A percentile compares a stretch with the other conserved stretches of the same genome.
phyloP scores from a whole-genome alignment of 1,140 invertebrate species.

The Venustaconcha ellipsiformis region DNA sequence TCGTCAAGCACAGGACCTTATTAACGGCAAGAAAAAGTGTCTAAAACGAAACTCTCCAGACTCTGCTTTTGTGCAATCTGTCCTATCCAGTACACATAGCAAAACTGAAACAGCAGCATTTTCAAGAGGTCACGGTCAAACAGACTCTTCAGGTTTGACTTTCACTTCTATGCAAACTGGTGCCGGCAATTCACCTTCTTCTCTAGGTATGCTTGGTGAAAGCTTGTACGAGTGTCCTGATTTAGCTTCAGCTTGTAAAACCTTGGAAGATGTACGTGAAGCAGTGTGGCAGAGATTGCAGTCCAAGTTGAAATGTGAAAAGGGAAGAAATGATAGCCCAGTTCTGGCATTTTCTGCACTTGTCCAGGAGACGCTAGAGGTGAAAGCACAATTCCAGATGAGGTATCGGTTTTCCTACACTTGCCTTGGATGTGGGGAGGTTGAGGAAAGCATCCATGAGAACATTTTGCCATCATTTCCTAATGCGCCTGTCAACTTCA shows the following conservation, averaged over 20 bases:
- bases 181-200: conserved; percentile 28
- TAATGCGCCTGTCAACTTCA: conserved; percentile 45
- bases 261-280: conserved; percentile 57
- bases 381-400: conserved; percentile 51
- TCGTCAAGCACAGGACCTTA: conserved; percentile 47
- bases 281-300: conserved; percentile 54
- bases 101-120: background rate
- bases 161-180: conserved; percentile 30
- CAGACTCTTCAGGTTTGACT: too few species aligned
- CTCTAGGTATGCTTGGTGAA: conserved; percentile 10
- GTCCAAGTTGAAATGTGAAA: conserved; percentile 54
- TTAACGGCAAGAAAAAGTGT: background rate
- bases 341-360: conserved; percentile 62
- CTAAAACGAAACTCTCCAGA: conserved; percentile 11
- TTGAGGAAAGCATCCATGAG: conserved; percentile 40
- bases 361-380: conserved; percentile 37
- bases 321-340: conserved; percentile 63
- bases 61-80: conserved; percentile 10
- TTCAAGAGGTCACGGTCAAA: too few species aligned
- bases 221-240: conserved; percentile 40
- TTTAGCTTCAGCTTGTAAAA: conserved; percentile 27
- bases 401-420: conserved; percentile 46
- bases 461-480: conserved; percentile 60
- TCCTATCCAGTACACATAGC: conserved; percentile 8
- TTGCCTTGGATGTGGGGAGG: conserved; percentile 53